phyloP scores from a whole-genome alignment of 2,797 vertebrate species.

The Bovichtus diacanthus region DNA sequence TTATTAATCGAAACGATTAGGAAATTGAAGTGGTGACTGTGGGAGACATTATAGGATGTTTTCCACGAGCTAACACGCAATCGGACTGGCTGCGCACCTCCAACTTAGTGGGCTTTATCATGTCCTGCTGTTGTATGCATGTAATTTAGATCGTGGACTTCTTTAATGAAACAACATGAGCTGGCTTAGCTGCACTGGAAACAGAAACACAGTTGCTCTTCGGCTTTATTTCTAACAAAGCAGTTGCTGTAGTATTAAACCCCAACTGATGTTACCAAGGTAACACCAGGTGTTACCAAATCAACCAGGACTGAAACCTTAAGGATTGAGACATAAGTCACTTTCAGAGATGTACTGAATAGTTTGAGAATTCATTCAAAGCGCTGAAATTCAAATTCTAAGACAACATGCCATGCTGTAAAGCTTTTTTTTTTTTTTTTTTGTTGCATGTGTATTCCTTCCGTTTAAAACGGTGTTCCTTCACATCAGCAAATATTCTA shows the following conservation, averaged over 20 bases:
- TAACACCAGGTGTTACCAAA: neutral
- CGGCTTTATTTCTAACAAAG: neutral
- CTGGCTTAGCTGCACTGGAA: neutral
- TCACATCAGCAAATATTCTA: too few relatives aligned
- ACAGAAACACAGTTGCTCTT: neutral
- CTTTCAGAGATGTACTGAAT: too few relatives aligned
- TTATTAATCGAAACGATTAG: conserved; percentile 64
- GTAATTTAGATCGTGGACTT: neutral
- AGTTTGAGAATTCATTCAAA: too few relatives aligned
- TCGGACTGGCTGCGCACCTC: neutral
- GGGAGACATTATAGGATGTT: neutral
- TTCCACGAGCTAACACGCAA: neutral
- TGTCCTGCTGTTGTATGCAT: too few relatives aligned
- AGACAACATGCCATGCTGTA: too few relatives aligned
- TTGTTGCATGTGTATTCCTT: too few relatives aligned
- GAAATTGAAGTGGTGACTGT: conserved; percentile 27
- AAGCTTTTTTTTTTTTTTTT: too few relatives aligned
- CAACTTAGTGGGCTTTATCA: too few relatives aligned
- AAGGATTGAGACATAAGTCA: too few relatives aligned
- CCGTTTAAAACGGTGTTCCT: too few relatives aligned
- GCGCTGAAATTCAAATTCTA: too few relatives aligned
- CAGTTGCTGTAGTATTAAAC: neutral
- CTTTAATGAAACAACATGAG: neutral
- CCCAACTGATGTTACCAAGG: neutral
- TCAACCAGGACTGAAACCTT: too few relatives aligned